These are phyloP conservation scores for Danio jaintianensis DNA, from an alignment of 2,797 vertebrate species.

Conservation along the genomic window DNA sequence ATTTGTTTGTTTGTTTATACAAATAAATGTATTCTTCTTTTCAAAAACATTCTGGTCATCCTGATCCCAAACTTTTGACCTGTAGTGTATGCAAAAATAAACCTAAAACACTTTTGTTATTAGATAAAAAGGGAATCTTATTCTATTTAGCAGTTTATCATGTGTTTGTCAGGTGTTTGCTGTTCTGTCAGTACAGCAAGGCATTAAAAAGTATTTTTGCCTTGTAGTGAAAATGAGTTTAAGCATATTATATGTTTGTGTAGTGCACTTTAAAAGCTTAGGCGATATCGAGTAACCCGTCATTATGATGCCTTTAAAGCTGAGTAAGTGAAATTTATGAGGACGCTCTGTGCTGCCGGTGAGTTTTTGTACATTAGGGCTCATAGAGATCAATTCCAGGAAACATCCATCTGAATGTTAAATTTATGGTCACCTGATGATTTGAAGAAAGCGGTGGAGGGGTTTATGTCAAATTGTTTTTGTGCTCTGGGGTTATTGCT, in stretches of 20 bases:
- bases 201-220: not conserved
- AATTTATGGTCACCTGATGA: not conserved
- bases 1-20: too few species aligned
- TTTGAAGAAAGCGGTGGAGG: not conserved
- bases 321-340: conserved; percentile 51
- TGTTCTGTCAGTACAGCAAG: too few species aligned
- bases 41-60: too few species aligned
- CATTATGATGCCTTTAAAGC: conserved; percentile 52
- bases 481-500: not conserved
- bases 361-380: conserved; percentile 22
- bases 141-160: too few species aligned
- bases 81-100: too few species aligned
- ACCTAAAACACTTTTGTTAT: too few species aligned
- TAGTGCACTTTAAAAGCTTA: conserved; percentile 42
- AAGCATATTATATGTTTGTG: not conserved
- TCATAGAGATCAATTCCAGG: conserved; percentile 25
- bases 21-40: too few species aligned
- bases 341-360: conserved; percentile 5
- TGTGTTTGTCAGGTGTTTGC: not conserved
- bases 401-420: not conserved
- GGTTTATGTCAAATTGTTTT: not conserved
- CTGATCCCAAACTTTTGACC: too few species aligned
- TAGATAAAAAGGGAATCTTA: too few species aligned
- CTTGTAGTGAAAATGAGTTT: not conserved
- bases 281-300: conserved; percentile 22